Conservation (phyloP, 2,797 vertebrate genomes). For the Linurgus olivaceus region DNA sequence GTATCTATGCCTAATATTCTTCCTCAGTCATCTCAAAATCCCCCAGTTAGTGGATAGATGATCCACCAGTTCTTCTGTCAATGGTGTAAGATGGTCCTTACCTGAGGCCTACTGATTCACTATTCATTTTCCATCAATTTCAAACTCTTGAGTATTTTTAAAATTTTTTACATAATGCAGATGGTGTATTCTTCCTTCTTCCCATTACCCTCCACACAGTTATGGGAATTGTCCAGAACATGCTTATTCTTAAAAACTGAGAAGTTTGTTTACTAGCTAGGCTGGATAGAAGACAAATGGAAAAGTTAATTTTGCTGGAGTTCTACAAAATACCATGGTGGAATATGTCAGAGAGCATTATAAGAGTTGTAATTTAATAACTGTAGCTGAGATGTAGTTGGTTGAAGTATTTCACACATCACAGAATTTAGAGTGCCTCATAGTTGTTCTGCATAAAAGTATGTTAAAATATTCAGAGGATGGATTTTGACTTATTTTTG, state of each 20-base stretch:
- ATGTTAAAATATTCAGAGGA: not conserved
- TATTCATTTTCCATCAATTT: not conserved
- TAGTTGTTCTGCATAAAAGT: not conserved
- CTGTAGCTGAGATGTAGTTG: not conserved
- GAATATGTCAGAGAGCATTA: not conserved
- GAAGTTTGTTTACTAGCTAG: not conserved
- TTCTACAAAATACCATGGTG: not conserved
- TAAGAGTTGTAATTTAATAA: not conserved
- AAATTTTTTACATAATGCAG: not conserved
- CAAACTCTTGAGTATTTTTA: not conserved
- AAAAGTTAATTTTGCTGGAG: not conserved
- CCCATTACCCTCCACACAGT: not conserved
- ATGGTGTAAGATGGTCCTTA: not conserved
- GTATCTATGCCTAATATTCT: not conserved
- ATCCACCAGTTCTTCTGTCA: not conserved
- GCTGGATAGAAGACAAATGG: not conserved
- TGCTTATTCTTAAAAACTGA: not conserved
- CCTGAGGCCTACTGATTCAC: not conserved
- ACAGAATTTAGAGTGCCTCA: not conserved
- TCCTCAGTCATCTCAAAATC: not conserved
- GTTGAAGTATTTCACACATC: not conserved
- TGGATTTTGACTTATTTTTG: not conserved
- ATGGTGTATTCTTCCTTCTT: not conserved
- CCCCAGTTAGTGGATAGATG: not conserved
- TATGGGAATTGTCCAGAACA: not conserved